Evolutionary conservation across 2,113 vertebrate species (phyloP).

Genomic region (Mesocricetus auratus): DNA sequence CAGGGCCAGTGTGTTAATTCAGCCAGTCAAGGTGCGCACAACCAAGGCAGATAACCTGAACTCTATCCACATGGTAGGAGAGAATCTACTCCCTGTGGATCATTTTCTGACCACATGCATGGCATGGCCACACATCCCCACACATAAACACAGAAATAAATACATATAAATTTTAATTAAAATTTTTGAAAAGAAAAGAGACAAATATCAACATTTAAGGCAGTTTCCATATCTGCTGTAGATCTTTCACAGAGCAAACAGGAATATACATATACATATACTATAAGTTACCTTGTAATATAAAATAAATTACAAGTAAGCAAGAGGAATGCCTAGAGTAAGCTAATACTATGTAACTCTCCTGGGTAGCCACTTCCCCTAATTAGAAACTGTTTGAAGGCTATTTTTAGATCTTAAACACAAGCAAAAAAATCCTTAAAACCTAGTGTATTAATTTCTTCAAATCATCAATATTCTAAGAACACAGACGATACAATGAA

Average conservation of each 20-base stretch:
- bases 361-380: not conserved
- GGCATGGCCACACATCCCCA: not conserved
- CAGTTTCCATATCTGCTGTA: conserved; percentile 38
- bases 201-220: conserved; percentile 20
- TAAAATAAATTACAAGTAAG: conserved; percentile 44
- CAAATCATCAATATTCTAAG: conserved; percentile 26
- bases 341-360: not conserved
- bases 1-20: not conserved
- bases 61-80: not conserved
- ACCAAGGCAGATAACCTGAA: not conserved
- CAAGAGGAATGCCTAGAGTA: not conserved
- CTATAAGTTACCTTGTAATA: conserved; percentile 27
- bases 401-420: conserved; percentile 48
- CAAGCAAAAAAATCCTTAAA: not conserved
- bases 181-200: not conserved
- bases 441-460: not conserved
- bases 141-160: not conserved
- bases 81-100: not conserved
- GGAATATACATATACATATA: not conserved
- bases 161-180: not conserved
- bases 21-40: not conserved
- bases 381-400: conserved; percentile 28
- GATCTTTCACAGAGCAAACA: not conserved
- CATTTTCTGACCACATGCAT: too few species aligned
- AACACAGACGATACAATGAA: not conserved